phyloP scores from a whole-genome alignment of 2,113 vertebrate genomes.

The Ceyx cyanopectus region DNA sequence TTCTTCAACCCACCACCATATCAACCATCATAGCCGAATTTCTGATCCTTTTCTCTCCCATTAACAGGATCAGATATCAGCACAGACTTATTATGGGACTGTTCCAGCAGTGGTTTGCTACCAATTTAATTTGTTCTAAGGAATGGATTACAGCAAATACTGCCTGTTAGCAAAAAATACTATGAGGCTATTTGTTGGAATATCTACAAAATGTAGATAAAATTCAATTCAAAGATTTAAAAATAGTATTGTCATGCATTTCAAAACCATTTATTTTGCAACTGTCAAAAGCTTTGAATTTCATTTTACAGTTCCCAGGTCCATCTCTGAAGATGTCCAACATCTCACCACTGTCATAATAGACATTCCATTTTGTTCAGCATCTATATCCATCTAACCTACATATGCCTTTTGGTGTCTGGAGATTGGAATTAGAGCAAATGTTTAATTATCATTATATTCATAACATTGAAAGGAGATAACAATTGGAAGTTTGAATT shows the following conservation, averaged over 20 bases:
- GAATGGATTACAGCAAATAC: background rate
- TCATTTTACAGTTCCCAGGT: background rate
- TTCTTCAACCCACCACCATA: rapidly evolving
- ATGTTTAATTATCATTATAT: background rate
- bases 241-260: background rate
- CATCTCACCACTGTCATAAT: background rate
- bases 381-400: background rate
- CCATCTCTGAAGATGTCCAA: background rate
- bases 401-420: background rate
- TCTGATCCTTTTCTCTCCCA: background rate
- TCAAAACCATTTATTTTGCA: background rate
- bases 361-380: background rate
- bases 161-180: background rate
- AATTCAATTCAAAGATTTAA: background rate
- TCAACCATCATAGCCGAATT: background rate
- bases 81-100: background rate
- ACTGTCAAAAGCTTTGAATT: background rate
- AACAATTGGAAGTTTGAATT: background rate
- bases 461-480: background rate
- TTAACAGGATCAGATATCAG: background rate
- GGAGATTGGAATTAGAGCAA: background rate
- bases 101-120: background rate
- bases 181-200: background rate
- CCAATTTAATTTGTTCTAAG: background rate
- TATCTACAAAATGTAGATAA: background rate